These are phyloP conservation scores for Megamerina dolium DNA, from an alignment of 2,888 invertebrate genomes.

Conservation along the genomic window DNA sequence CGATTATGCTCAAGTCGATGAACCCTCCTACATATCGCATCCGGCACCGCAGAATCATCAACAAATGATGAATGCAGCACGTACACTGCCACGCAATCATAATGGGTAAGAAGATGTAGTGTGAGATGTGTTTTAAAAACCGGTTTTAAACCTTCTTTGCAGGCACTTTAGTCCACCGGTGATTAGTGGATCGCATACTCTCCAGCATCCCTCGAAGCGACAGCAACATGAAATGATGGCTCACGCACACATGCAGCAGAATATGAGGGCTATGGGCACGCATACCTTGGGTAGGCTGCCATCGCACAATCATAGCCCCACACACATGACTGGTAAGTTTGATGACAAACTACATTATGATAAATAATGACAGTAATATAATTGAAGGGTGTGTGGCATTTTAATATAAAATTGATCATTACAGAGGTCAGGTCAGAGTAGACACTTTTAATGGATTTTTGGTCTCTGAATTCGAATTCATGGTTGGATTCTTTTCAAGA, in stretches of 20 bases:
- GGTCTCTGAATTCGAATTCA: too few species aligned
- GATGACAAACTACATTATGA: not conserved
- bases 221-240: conserved; percentile 51
- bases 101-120: conserved; percentile 41
- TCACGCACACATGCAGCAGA: conserved; percentile 51
- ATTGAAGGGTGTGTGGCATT: not conserved
- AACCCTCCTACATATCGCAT: conserved; percentile 58
- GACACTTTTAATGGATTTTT: not conserved
- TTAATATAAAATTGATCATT: not conserved
- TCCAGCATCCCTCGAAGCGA: conserved; percentile 49
- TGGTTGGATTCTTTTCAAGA: too few species aligned
- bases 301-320: conserved; percentile 59
- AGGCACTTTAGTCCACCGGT: conserved; percentile 50
- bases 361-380: not conserved
- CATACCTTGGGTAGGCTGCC: conserved; percentile 65
- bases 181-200: conserved; percentile 49
- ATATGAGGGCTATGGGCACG: conserved; percentile 53
- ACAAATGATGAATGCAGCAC: conserved; percentile 51
- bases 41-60: conserved; percentile 52
- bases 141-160: conserved; percentile 23
- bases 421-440: not conserved
- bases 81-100: conserved; percentile 51
- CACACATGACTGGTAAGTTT: conserved; percentile 48
- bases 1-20: conserved; percentile 75
- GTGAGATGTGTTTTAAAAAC: conserved; percentile 24